Base-by-base conservation (phyloP, 2,797 vertebrate species). In the Balearica regulorum region DNA sequence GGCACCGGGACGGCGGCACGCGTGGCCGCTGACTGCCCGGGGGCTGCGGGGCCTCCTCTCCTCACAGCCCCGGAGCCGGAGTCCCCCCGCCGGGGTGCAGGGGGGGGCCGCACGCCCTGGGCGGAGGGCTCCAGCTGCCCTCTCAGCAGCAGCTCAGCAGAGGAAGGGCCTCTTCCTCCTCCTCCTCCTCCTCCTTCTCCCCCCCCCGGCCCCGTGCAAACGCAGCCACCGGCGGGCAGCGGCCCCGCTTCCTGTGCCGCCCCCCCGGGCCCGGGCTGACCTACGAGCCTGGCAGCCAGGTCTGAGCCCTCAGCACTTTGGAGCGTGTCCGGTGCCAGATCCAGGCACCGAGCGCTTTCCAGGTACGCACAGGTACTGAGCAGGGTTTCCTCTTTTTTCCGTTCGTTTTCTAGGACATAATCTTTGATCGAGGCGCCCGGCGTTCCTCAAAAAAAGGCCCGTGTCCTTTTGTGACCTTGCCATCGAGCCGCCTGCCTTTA, bases 1-100 rank as follows among this genome's bases (percentile, higher is more conserved):
- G 21, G 35, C 7, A 16, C 28, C 4, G 1, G 64, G 21, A 33
- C 0, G 8, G 75, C 3, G 8, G 46, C 31, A 33, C 19, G 16
- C 1, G 1, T 3, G 16, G 33, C 37, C 2, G 2, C 48, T 33
- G 1, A 8, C 29, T 0, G 8, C 37, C 9, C 37, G 55, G 21
- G 22, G 18, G 43, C 41, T 62, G 35, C 22, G 5, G 13, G 33
- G 16, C 33, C 70, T 24, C 31, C 39, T 68, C 41, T 53, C 68
- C 18, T 15, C 35, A 25, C 13, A 29, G 6, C 26, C 11, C 8
- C 1, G 2, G 21, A 26, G 48, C 55, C 55, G 6, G 21, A 53
- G 19, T 29, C 5, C 48, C 33, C 37, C 31, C 1, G 0, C 31
- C 0, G 0, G 22, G 26, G 13, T 48, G n/a, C 41, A 49, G 13